Evolutionary conservation across 1,140 invertebrate species (phyloP).

Genomic region (Cyphomyrmex costatus): DNA sequence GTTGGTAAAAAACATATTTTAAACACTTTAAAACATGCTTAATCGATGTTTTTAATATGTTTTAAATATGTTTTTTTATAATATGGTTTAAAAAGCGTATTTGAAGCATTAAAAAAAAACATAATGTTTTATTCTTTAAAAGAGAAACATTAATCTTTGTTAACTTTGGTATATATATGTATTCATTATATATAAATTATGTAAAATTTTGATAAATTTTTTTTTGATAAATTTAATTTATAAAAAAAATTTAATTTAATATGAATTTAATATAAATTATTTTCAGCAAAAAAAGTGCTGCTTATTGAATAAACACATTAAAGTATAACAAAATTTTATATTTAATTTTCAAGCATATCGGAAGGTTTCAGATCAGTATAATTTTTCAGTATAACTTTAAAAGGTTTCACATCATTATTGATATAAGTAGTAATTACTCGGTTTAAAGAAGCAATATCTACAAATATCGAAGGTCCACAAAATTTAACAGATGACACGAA

Average conservation of each 20-base stretch:
- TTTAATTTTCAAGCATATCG: not conserved
- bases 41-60: no score
- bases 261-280: not conserved
- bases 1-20: no score
- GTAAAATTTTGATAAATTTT: not conserved
- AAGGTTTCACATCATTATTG: conserved; percentile 32
- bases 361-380: conserved; percentile 6
- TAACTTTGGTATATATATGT: not conserved
- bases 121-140: no score
- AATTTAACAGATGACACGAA: conserved; percentile 19
- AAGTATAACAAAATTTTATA: not conserved
- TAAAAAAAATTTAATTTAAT: no score
- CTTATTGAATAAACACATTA: not conserved
- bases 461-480: conserved; percentile 38
- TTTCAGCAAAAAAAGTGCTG: not conserved
- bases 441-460: conserved; percentile 15
- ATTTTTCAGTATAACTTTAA: no score
- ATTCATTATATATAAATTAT: not conserved
- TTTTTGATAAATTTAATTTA: not conserved
- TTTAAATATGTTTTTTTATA: no score
- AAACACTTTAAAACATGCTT: no score
- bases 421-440: conserved; percentile 38
- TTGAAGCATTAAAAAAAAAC: no score
- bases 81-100: no score
- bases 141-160: no score